Percentiles rank a stretch among this genome's conserved stretches.
phyloP scores from a whole-genome alignment of 2,113 vertebrate species.

The Ptyas mucosa region DNA sequence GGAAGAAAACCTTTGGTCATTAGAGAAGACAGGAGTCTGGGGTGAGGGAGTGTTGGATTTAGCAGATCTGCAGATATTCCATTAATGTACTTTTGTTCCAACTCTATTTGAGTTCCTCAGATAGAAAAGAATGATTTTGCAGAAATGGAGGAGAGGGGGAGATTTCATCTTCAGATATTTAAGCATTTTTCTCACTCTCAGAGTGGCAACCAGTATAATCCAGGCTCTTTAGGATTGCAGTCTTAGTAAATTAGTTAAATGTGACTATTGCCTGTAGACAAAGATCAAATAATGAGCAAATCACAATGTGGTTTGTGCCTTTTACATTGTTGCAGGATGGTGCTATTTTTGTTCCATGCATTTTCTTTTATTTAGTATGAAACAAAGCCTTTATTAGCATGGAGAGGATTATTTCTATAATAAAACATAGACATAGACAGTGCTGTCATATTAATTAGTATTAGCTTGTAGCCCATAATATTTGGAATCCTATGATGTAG shows the following conservation, averaged over 20 bases:
- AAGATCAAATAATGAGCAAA: background rate
- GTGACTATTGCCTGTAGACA: background rate
- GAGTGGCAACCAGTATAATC: background rate
- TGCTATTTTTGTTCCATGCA: background rate
- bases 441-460: background rate
- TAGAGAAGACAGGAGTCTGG: background rate
- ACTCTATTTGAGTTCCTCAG: background rate
- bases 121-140: background rate
- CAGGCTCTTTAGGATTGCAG: background rate
- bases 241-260: slow-evolving; percentile 26
- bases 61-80: background rate
- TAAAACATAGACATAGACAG: background rate
- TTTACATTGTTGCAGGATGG: background rate
- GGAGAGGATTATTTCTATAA: background rate
- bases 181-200: background rate
- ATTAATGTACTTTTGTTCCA: background rate
- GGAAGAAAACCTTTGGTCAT: background rate
- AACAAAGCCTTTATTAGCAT: background rate
- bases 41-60: background rate
- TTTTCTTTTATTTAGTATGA: background rate
- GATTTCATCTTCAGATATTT: background rate
- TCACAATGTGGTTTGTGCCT: background rate
- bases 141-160: background rate
- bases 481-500: background rate
- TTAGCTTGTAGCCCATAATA: background rate